These are phyloP conservation scores for Syrmaticus mikado DNA, from an alignment of 2,113 vertebrate species.

Conservation along the genomic window DNA sequence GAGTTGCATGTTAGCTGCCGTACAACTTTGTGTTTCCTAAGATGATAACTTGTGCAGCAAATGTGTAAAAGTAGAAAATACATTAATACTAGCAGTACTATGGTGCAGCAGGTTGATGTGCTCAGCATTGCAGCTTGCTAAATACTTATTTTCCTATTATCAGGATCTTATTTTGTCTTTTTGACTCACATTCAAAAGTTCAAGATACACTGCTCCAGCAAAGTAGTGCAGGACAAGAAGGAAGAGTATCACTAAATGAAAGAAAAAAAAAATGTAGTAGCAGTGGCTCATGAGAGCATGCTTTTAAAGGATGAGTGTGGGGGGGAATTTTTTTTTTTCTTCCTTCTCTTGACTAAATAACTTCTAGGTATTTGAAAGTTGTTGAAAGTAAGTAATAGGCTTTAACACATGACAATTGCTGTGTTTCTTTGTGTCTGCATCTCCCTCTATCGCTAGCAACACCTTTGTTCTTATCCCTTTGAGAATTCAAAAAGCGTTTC, in stretches of 20 bases:
- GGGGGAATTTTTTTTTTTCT: background rate
- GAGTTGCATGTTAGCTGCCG: background rate
- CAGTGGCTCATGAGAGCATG: background rate
- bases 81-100: background rate
- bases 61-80: background rate
- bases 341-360: background rate
- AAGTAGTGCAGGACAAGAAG: background rate
- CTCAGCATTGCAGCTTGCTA: background rate
- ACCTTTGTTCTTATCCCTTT: background rate
- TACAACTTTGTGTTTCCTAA: background rate
- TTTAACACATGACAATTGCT: background rate
- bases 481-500: background rate
- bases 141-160: background rate
- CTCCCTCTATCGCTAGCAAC: background rate
- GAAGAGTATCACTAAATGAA: accelerated
- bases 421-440: background rate
- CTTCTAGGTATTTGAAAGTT: background rate
- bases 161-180: background rate
- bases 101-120: background rate
- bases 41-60: background rate
- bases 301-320: background rate
- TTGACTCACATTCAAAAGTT: background rate
- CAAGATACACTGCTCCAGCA: background rate
- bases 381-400: background rate
- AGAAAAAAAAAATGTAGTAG: background rate